Evolutionary conservation across 2,888 invertebrate genomes (phyloP).

Genomic region (Orthosia cruda): DNA sequence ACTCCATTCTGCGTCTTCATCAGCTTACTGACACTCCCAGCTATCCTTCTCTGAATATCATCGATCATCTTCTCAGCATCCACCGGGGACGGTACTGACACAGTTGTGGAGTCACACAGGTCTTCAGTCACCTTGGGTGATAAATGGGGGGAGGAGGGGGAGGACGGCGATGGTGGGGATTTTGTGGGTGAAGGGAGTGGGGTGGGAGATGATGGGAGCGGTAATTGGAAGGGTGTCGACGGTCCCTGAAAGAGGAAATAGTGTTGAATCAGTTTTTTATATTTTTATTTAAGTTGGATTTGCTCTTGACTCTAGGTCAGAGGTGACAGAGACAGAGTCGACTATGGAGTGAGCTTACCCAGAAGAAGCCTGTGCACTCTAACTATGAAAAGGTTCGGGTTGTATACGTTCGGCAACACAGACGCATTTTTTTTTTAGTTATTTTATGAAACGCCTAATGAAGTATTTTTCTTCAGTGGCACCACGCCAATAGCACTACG

Average conservation of each 20-base stretch:
- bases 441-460: no score
- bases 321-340: no score
- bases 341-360: no score
- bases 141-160: neutral
- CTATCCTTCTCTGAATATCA: slow-evolving; percentile 24
- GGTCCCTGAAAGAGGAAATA: slow-evolving; percentile 31
- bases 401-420: no score
- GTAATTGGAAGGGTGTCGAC: slow-evolving; percentile 13
- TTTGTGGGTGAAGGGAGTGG: neutral
- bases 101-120: slow-evolving; percentile 38
- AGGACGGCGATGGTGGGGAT: neutral
- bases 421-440: no score
- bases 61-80: slow-evolving; percentile 52
- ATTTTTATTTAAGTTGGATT: no score
- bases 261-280: neutral
- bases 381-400: no score
- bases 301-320: no score
- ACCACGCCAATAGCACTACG: no score
- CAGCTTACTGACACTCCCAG: neutral
- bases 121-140: slow-evolving; percentile 7
- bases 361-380: no score
- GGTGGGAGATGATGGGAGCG: neutral
- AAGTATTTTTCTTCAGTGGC: no score
- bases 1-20: slow-evolving; percentile 40
- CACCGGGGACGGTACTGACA: slow-evolving; percentile 31